Evolutionary conservation across 2,797 vertebrate genomes (phyloP).

Genomic region (Phoebastria nigripes): DNA sequence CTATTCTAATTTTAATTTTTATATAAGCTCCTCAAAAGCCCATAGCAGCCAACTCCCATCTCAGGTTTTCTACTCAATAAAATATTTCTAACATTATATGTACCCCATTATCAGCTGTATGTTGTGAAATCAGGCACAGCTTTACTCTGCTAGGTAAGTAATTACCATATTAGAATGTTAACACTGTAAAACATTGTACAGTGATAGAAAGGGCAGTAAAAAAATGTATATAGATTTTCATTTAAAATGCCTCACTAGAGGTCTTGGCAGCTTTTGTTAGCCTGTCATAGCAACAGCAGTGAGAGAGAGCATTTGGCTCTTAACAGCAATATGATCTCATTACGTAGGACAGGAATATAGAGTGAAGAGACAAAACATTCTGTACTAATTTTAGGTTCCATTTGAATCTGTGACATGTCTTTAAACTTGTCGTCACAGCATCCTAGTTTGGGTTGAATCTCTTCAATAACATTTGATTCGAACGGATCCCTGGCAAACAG

Average conservation of each 20-base stretch:
- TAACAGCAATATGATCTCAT: constrained; percentile 29
- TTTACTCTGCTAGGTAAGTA: not conserved
- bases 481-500: fast-evolving
- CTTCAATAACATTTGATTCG: not conserved
- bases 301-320: constrained; percentile 19
- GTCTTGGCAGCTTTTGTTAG: constrained; percentile 18
- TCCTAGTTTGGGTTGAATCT: not conserved
- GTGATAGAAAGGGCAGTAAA: not conserved
- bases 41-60: not conserved
- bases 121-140: not conserved
- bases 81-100: not conserved
- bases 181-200: not conserved
- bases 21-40: not conserved
- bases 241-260: not conserved
- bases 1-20: not conserved
- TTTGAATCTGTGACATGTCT: not conserved
- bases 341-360: not conserved
- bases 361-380: not conserved
- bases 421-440: not conserved
- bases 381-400: constrained; percentile 21
- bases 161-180: not conserved
- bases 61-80: not conserved
- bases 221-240: not conserved
- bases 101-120: not conserved
- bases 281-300: not conserved